These are phyloP conservation scores for Poicephalus meyeri DNA, from an alignment of 2,113 vertebrate genomes.

Conservation along the genomic window DNA sequence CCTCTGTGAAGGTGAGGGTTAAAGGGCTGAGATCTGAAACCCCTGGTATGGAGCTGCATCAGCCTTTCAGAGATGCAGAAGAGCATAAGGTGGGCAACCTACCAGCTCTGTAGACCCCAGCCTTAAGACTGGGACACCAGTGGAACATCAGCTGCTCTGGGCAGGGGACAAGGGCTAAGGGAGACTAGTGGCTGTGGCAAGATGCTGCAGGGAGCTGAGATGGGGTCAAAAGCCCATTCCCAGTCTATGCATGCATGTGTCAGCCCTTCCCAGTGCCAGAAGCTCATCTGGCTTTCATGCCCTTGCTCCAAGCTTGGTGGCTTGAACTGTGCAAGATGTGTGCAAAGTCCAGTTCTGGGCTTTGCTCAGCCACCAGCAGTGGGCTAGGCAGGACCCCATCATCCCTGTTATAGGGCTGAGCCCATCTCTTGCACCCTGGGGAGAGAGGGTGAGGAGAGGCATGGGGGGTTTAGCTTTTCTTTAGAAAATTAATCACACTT, in stretches of 20 bases:
- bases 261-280: neutral
- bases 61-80: neutral
- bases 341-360: neutral
- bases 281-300: neutral
- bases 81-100: neutral
- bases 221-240: neutral
- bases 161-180: neutral
- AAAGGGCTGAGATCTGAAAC: neutral
- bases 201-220: neutral
- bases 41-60: neutral
- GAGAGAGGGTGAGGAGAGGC: neutral
- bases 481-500: constrained; percentile 41
- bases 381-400: fast-evolving
- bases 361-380: neutral
- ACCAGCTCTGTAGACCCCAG: neutral
- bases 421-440: neutral
- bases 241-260: neutral
- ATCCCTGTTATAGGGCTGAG: neutral
- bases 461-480: constrained; percentile 31
- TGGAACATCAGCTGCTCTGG: neutral
- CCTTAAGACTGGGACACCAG: neutral
- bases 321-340: neutral
- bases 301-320: neutral
- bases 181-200: neutral
- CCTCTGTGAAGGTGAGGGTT: neutral